Percentiles rank a stretch among this genome's conserved stretches.
phyloP scores from a whole-genome alignment of 37 sponge, comb jelly and placozoan species.

The Halisarca cf. caerulea region DNA sequence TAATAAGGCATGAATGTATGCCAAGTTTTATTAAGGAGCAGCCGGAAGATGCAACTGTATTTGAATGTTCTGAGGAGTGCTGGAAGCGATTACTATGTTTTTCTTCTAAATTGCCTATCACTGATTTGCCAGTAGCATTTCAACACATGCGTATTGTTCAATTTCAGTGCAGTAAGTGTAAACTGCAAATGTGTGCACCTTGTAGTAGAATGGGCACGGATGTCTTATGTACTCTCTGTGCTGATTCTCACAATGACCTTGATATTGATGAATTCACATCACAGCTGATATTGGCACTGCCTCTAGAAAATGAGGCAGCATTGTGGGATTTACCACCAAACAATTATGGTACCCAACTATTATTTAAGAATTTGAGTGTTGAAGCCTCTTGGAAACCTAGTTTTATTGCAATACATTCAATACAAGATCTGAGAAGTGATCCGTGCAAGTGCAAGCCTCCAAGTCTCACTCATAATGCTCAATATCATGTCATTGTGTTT shows the following conservation, averaged over 20 bases:
- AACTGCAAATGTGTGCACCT: neutral
- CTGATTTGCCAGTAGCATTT: neutral
- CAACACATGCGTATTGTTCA: neutral
- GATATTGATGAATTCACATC: neutral
- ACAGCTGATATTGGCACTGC: neutral
- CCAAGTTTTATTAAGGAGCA: too few species aligned
- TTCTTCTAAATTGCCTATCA: neutral
- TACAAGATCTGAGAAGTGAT: neutral
- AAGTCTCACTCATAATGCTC: neutral
- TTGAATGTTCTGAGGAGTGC: neutral
- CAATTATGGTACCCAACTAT: neutral
- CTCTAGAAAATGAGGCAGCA: neutral
- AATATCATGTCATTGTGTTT: neutral
- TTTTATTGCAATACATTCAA: neutral
- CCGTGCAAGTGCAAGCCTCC: neutral
- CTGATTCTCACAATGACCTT: neutral
- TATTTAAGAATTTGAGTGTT: too few species aligned
- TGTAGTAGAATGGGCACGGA: neutral
- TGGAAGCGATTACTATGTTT: neutral
- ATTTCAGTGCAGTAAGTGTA: neutral
- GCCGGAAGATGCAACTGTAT: neutral
- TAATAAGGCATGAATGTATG: too few species aligned
- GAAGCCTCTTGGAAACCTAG: neutral
- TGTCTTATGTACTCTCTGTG: neutral
- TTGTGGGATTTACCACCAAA: neutral